phyloP scores from a whole-genome alignment of 2,797 vertebrate genomes.

The Sylvilagus floridanus region DNA sequence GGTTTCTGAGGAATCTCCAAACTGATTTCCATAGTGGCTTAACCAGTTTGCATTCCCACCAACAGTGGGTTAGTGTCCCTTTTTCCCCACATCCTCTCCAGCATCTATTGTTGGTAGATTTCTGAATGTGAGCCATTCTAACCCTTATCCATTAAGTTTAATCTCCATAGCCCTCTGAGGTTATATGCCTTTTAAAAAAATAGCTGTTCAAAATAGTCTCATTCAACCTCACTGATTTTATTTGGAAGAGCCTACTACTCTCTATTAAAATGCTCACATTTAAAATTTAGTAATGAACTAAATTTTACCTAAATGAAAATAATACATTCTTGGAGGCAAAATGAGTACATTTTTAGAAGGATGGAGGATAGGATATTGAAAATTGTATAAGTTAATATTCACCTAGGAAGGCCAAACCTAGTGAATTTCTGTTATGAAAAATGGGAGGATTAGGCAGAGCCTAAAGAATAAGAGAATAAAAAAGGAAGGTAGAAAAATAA shows the following conservation, averaged over 20 bases:
- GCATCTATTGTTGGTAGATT: no score
- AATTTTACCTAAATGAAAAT: neutral
- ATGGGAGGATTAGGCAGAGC: neutral
- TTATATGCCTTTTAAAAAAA: neutral
- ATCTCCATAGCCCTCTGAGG: neutral
- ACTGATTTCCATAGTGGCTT: no score
- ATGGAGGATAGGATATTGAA: neutral
- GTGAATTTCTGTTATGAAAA: neutral
- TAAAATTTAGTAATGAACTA: neutral
- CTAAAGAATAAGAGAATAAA: neutral
- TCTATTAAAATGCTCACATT: neutral
- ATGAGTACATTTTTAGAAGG: neutral
- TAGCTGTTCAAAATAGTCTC: slow-evolving; percentile 47
- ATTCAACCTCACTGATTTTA: neutral
- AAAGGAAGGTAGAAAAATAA: neutral
- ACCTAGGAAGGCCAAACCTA: neutral
- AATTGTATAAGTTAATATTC: neutral
- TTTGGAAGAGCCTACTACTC: neutral
- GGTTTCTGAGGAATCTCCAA: no score
- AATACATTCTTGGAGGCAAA: neutral
- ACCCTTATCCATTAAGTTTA: neutral
- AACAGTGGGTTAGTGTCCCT: no score
- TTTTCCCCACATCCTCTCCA: no score
- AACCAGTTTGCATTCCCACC: no score
- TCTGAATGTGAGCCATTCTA: no score